Conservation (phyloP, 92 coral and sea anemone species). For the Bergia sp. region DNA sequence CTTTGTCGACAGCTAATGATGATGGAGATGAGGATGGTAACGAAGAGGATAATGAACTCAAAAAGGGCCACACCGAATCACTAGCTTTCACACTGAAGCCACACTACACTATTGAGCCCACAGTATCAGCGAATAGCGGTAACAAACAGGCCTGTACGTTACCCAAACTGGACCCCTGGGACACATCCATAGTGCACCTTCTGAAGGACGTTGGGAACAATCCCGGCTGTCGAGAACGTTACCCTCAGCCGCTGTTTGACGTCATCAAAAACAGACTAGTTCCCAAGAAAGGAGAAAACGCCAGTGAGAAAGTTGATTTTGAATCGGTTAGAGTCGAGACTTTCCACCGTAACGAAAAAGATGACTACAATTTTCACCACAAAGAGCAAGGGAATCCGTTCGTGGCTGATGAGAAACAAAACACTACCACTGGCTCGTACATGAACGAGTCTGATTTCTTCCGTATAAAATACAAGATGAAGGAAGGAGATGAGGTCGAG, state of each 20-base stretch:
- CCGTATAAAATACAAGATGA: constrained; percentile 56
- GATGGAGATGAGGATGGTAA: not conserved
- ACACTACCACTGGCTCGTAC: constrained; percentile 32
- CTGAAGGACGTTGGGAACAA: constrained; percentile 71
- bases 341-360: constrained; percentile 64
- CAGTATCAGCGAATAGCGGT: not conserved
- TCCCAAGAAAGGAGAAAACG: constrained; percentile 43
- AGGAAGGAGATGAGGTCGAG: constrained; percentile 35
- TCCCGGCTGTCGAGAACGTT: constrained; percentile 67
- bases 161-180: constrained; percentile 82
- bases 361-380: constrained; percentile 42
- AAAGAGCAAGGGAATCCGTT: constrained; percentile 50
- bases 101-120: constrained; percentile 36
- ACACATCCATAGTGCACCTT: constrained; percentile 70
- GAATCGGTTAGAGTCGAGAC: constrained; percentile 57
- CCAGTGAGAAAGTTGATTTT: constrained; percentile 21
- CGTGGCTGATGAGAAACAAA: not conserved
- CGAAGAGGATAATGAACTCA: not conserved
- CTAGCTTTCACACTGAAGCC: constrained; percentile 16
- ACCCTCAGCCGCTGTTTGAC: constrained; percentile 67
- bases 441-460: constrained; percentile 76
- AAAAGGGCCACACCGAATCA: not conserved
- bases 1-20: not conserved
- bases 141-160: constrained; percentile 51
- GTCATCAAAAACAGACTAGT: constrained; percentile 69